Percentiles rank a stretch among this genome's conserved stretches.
Evolutionary conservation across 2,888 invertebrate species (phyloP).

Genomic region (Thereva unica): DNA sequence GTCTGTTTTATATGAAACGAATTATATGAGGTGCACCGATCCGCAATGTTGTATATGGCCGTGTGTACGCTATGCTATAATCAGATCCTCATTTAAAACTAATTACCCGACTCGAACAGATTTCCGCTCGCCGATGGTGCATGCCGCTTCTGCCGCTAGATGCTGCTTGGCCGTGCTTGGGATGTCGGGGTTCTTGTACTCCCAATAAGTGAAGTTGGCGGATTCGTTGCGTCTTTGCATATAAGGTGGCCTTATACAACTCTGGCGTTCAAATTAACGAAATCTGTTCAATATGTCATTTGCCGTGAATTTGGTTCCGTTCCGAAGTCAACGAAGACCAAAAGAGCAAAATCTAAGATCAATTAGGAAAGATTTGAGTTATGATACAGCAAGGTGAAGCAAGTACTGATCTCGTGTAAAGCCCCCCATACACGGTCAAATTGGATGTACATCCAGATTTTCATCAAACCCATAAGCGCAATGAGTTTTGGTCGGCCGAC

Average conservation of each 20-base stretch:
- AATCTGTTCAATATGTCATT: too few species aligned
- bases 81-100: conserved; percentile 39
- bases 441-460: too few species aligned
- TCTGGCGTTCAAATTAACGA: not conserved
- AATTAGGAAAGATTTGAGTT: too few species aligned
- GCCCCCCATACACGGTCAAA: too few species aligned
- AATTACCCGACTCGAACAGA: conserved; percentile 38
- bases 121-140: conserved; percentile 23
- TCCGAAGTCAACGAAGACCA: too few species aligned
- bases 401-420: too few species aligned
- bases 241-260: not conserved
- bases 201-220: not conserved
- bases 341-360: too few species aligned
- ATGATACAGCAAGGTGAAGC: too few species aligned
- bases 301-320: too few species aligned
- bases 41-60: not conserved
- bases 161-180: too few species aligned
- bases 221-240: not conserved
- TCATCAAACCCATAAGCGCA: too few species aligned
- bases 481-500: too few species aligned
- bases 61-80: conserved; percentile 23
- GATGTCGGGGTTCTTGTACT: not conserved
- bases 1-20: not conserved
- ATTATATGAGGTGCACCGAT: not conserved
- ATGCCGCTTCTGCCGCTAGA: not conserved